Percentiles rank a stretch among this genome's conserved stretches.
phyloP scores from a whole-genome alignment of 2,888 invertebrate species.

The Colletes collaris region DNA sequence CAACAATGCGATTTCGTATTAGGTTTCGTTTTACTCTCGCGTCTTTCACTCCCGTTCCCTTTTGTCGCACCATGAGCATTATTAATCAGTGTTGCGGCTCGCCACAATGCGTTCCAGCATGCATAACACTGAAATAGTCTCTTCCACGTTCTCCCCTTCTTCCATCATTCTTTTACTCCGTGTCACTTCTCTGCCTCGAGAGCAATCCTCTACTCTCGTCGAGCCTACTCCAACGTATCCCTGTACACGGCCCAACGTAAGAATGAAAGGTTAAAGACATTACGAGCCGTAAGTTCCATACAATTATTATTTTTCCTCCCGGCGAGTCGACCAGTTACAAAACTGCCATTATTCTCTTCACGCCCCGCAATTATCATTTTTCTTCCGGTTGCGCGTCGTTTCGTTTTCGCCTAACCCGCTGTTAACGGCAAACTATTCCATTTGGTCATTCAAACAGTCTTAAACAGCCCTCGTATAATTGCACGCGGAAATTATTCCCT shows the following conservation, averaged over 20 bases:
- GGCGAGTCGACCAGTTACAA: neutral
- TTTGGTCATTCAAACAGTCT: neutral
- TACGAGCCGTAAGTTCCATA: constrained; percentile 42
- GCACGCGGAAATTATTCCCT: constrained; percentile 41
- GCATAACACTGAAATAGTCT: constrained; percentile 38
- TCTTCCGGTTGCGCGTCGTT: neutral
- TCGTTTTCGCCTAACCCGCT: neutral
- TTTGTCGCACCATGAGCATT: constrained; percentile 19
- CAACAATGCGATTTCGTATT: too few relatives aligned
- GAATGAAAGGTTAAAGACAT: constrained; percentile 57
- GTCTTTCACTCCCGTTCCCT: neutral
- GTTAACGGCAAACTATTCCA: neutral
- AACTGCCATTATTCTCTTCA: neutral
- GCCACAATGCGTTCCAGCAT: constrained; percentile 38
- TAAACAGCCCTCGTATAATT: constrained; percentile 7
- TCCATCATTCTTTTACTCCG: constrained; percentile 36
- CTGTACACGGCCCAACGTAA: constrained; percentile 42
- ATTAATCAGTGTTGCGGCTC: constrained; percentile 51
- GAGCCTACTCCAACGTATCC: constrained; percentile 53
- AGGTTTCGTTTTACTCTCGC: neutral
- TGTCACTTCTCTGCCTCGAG: constrained; percentile 54
- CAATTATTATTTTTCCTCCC: constrained; percentile 48
- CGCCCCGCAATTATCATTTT: too few relatives aligned
- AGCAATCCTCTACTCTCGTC: constrained; percentile 54
- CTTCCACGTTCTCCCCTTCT: constrained; percentile 41